phyloP scores from a whole-genome alignment of 2,113 vertebrate species.

The Orthonyx spaldingii region DNA sequence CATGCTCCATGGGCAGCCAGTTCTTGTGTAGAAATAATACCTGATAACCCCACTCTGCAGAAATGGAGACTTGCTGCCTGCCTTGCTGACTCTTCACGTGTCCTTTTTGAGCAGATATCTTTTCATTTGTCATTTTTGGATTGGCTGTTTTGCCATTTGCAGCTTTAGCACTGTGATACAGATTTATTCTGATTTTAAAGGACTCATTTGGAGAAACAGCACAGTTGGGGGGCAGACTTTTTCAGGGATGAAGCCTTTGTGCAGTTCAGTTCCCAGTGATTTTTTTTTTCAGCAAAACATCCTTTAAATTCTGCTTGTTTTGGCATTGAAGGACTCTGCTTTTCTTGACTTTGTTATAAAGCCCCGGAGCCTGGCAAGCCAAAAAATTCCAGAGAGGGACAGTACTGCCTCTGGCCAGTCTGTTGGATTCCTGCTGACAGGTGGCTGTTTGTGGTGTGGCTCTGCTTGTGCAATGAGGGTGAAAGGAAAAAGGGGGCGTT shows the following conservation, averaged over 20 bases:
- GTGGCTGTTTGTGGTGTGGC: background rate
- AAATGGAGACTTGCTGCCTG: background rate
- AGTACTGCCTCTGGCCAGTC: background rate
- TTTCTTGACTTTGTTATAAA: background rate
- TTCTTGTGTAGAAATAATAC: background rate
- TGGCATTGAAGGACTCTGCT: background rate
- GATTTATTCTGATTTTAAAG: background rate
- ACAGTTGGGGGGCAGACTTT: background rate
- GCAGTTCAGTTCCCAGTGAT: background rate
- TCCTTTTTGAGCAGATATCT: background rate
- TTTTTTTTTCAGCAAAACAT: background rate
- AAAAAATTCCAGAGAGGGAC: background rate
- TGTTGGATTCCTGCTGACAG: background rate
- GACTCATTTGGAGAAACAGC: background rate
- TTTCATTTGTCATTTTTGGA: background rate
- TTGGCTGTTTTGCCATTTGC: background rate
- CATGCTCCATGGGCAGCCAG: background rate
- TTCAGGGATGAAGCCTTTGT: background rate
- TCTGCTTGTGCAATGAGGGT: background rate
- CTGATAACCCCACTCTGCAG: background rate
- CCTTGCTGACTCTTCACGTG: background rate
- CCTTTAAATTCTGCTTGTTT: slow-evolving; percentile 1
- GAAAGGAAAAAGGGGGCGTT: background rate
- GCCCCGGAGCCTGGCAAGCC: background rate
- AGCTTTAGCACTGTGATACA: background rate